Evolutionary conservation across 1,140 invertebrate species (phyloP).

Genomic region (Saxidomus purpurata): DNA sequence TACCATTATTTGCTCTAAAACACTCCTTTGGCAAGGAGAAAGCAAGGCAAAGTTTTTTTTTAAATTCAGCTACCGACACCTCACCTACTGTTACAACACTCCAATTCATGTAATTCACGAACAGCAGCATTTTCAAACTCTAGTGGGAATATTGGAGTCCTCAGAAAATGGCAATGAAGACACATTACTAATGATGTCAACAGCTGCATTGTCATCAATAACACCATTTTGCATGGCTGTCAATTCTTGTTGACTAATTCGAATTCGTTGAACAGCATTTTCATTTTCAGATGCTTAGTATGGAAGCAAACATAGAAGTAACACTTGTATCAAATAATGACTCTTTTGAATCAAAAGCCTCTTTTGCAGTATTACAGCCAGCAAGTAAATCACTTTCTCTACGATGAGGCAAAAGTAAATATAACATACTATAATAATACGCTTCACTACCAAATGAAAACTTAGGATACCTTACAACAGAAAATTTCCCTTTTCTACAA

Average conservation of each 20-base stretch:
- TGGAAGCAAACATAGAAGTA: conserved; percentile 31
- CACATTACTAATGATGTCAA: neutral
- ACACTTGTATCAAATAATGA: conserved; percentile 50
- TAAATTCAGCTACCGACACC: conserved; percentile 61
- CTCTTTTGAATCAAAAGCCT: conserved; percentile 57
- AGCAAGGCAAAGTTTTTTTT: neutral
- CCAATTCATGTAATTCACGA: conserved; percentile 36
- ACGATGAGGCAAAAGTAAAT: conserved; percentile 64
- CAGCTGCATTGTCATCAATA: neutral
- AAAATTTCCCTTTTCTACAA: conserved; percentile 31
- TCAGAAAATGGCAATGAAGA: neutral
- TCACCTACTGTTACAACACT: conserved; percentile 49
- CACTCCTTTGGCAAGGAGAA: no score
- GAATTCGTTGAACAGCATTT: conserved; percentile 63
- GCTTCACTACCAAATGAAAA: conserved; percentile 66
- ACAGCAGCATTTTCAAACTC: neutral
- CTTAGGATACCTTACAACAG: conserved; percentile 62
- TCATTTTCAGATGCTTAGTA: conserved; percentile 60
- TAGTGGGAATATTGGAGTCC: neutral
- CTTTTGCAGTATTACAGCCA: conserved; percentile 3
- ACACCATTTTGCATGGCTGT: neutral
- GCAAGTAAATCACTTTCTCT: conserved; percentile 52
- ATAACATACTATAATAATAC: conserved; percentile 69
- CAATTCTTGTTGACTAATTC: conserved; percentile 39
- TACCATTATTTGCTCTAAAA: no score